Evolutionary conservation across 2,113 vertebrate genomes (phyloP), one percentile per base, ranked within the genome.

Genomic region (Panthera uncia): DNA sequence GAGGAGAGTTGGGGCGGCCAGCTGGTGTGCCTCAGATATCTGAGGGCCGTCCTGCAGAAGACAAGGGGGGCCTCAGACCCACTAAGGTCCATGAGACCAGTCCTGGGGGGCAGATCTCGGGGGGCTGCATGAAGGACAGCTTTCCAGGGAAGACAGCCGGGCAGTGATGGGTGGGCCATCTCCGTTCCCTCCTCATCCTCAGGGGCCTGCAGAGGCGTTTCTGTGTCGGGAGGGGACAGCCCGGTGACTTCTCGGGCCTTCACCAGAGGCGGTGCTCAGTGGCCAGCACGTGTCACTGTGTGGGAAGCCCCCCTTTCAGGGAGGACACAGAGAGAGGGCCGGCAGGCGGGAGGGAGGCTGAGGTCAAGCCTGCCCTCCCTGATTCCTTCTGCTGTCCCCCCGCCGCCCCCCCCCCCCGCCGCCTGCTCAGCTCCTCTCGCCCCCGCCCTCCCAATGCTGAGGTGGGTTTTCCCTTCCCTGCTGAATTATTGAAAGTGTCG

Each of bases 401-500:
- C 4, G 4, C 38, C 38, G 38, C 38, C 38, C 38, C 38, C 4
- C 38, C 36, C 36, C 36, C 84, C 45, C 27, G 0, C 14, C 55
- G 1, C 25, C 15, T 25, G 1, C 10, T 11, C 55, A 7, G 3
- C 38, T 68, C 82, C 55, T 36, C 73, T 14, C 3, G 27, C 65
- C 78, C 86, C 48, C 38, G 38, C 38, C 21, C 63, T 25, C 38
- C 50, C 65, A 1, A 12, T 89, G 97, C 97, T 63, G 61, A 78
- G n/a, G 69, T 96, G 96, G 48, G 55, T 95, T 79, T 74, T 82
- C 50, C 78, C 98, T 91, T 82, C 95, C 97, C 97, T 98, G 97
- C 97, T 98, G 98, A 98, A 98, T 98, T 98, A 97, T 97, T 98
- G 95, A 98, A 92, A 95, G 96, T 85, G 90, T 93, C 92, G 95